Evolutionary conservation across 1,140 invertebrate genomes (phyloP).

Genomic region (Drosophila lowei): DNA sequence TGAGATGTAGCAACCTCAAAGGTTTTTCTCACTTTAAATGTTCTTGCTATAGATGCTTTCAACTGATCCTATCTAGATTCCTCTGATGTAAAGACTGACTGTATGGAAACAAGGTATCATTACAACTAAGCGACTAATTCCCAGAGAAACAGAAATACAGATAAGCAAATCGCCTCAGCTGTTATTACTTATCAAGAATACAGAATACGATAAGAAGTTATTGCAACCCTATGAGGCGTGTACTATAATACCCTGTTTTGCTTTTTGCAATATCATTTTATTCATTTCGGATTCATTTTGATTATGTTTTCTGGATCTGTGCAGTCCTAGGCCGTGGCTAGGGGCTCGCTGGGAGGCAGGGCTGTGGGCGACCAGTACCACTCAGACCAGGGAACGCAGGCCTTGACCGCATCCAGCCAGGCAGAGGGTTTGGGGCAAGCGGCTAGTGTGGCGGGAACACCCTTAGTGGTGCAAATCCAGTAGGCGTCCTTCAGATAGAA

Average conservation of each 20-base stretch:
- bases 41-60: no score
- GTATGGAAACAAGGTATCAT: no score
- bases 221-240: neutral
- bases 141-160: no score
- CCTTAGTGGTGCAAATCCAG: conserved; percentile 51
- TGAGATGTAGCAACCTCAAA: no score
- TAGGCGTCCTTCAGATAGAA: conserved; percentile 56
- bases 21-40: no score
- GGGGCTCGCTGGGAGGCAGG: conserved; percentile 57
- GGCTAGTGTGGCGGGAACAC: conserved; percentile 38
- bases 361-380: conserved; percentile 64
- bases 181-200: no score
- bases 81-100: no score
- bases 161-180: no score
- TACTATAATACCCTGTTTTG: neutral
- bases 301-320: neutral
- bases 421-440: conserved; percentile 20
- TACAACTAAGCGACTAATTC: no score
- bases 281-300: conserved; percentile 3
- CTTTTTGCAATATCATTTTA: neutral
- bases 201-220: no score
- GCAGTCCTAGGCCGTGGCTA: neutral
- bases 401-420: conserved; percentile 42
- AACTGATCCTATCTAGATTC: no score
- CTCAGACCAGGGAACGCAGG: conserved; percentile 49